Conservation (phyloP, 1,140 invertebrate species). For the Drosophila fuyamai region DNA sequence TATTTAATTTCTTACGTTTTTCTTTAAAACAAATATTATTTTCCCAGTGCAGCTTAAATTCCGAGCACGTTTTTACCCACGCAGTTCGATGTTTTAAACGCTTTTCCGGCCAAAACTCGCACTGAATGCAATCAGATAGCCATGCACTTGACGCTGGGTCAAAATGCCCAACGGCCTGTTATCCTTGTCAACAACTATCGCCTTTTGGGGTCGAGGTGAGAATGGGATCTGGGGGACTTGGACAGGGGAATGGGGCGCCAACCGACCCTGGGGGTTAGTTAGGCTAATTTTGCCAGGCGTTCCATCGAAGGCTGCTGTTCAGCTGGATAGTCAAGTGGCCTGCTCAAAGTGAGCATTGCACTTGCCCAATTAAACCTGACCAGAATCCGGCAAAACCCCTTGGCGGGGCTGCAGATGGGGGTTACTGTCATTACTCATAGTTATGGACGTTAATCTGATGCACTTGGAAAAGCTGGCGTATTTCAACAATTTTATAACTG, state of each 20-base stretch:
- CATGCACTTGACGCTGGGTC: conserved; percentile 34
- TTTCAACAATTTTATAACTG: neutral
- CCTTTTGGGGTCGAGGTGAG: conserved; percentile 49
- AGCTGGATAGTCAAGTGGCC: conserved; percentile 42
- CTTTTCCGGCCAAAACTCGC: conserved; percentile 64
- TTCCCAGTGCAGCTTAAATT: conserved; percentile 42
- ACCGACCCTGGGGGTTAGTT: conserved; percentile 42
- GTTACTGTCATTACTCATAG: conserved; percentile 34
- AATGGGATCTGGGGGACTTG: conserved; percentile 21
- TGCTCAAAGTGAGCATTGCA: conserved; percentile 26
- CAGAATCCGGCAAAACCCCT: conserved; percentile 35
- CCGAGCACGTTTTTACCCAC: conserved; percentile 50
- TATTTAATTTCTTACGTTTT: neutral
- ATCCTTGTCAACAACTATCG: conserved; percentile 57
- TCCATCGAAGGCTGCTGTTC: conserved; percentile 27
- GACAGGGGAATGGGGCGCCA: neutral
- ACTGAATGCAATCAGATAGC: conserved; percentile 71
- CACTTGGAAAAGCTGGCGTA: conserved; percentile 27
- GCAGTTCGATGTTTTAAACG: conserved; percentile 57
- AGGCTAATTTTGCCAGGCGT: conserved; percentile 53
- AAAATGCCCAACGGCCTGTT: conserved; percentile 26
- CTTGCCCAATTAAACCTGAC: conserved; percentile 62
- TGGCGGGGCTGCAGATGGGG: conserved; percentile 5
- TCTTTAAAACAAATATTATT: neutral
- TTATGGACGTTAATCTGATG: conserved; percentile 34